Base-by-base conservation (phyloP, 1,140 invertebrate genomes). In the Phenacoccus solenopsis region DNA sequence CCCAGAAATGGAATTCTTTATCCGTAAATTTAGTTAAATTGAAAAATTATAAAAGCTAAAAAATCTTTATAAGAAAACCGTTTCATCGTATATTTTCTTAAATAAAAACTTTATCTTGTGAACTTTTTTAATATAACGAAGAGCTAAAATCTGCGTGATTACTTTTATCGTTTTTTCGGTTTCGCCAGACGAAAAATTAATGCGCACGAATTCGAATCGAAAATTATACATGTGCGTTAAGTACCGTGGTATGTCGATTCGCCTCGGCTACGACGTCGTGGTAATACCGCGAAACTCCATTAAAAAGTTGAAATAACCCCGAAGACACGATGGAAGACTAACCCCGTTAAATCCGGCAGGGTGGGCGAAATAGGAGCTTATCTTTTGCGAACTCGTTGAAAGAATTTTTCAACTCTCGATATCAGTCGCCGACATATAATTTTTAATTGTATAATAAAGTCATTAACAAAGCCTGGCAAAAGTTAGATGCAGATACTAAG, bases 1-100 rank as follows among this genome's bases (percentile, higher is more conserved):
- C 5, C 38, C 12, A 49, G 38, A 49, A 49, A 49, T 49, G 20
- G 38, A 49, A 49, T 49, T 49, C 38, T 49, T 49, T 49, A 49
- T 49, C 38, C 38, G 38, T n/a, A 49, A 49, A 49, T 49, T 49
- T 49, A 49, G 38, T 49, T 49, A 49, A 49, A 49, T 49, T 49
- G 38, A 49, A 49, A 49, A 49, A 49, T 49, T 49, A 49, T 49
- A 49, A 49, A 49, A 49, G 38, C 38, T 49, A 49, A 49, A 49
- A 49, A 49, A 49, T 49, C 38, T 49, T 49, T 49, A 49, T 49
- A 49, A 49, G 38, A 49, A 49, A 49, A 49, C 20, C 13, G 5
- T 49, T n/a, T n/a, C n/a, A n/a, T n/a, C n/a, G n/a, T 49, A 49
- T 49, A 9, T 49, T 49, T 49, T 49, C 38, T 49, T 9, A 49